Evolutionary conservation across 1,140 invertebrate genomes (phyloP).

Genomic region (Magallana angulata): DNA sequence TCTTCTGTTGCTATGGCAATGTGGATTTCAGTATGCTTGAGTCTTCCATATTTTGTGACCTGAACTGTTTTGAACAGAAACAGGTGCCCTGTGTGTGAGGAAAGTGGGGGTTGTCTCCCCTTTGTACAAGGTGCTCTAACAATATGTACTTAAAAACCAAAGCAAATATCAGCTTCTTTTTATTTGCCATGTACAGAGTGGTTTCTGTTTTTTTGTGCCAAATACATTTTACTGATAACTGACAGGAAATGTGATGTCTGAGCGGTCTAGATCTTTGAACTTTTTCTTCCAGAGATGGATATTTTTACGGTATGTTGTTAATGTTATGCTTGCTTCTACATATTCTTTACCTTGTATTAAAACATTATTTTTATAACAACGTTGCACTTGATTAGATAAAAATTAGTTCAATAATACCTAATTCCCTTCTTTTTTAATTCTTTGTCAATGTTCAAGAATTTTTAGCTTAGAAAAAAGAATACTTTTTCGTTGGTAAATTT

Average conservation of each 20-base stretch:
- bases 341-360: not conserved
- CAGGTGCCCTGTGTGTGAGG: conserved; percentile 5
- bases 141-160: conserved; percentile 31
- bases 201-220: conserved; percentile 28
- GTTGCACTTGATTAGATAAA: not conserved
- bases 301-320: not conserved
- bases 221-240: not conserved
- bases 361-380: not conserved
- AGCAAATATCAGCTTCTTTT: conserved; percentile 33
- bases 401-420: too few relatives aligned
- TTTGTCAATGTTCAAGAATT: not conserved
- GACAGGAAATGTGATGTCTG: not conserved
- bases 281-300: not conserved
- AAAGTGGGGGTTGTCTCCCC: not conserved
- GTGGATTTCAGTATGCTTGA: conserved; percentile 14
- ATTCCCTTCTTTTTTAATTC: not conserved
- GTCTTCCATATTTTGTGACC: conserved; percentile 29
- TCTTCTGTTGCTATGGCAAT: not conserved
- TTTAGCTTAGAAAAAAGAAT: not conserved
- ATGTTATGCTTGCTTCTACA: not conserved
- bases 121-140: conserved; percentile 12
- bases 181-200: conserved; percentile 29
- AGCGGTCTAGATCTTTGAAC: not conserved
- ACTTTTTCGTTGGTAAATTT: not conserved
- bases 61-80: not conserved